Base-by-base conservation (phyloP, 2,888 invertebrate genomes). In the Yponomeuta cagnagella region DNA sequence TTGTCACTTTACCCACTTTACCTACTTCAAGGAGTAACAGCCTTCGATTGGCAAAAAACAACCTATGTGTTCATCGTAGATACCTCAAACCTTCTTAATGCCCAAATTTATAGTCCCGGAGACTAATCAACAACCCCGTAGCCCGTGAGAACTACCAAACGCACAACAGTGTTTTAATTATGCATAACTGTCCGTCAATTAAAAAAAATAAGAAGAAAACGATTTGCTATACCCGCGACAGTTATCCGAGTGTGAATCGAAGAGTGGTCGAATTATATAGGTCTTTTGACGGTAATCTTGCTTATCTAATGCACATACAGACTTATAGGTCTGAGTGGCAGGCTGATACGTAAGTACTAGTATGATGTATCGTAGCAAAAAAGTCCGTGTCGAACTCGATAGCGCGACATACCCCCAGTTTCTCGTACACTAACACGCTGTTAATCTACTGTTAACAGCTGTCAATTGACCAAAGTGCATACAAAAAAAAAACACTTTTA, bases 121-220 rank as follows among this genome's bases (percentile, higher is more conserved):
- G 37, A 63, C 4, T 33, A 10, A 58, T 69, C n/a, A 63, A 58
- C 33, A 37, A n/a, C 6, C 43, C 4, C 15, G 63, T 70, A 63
- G 33, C 69, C 43, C 90, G 90, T 90, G 90, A 89, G 90, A 90
- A 90, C 82, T 80, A 65, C 65, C 65, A 80, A 82, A 85, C 83
- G 84, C 82, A 84, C 79, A 76, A 76, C 74, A 85, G 80, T 85
- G 83, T 81, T 80, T 79, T 68, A 85, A 83, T 84, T 81, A 81
- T 81, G 79, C 74, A 79, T 88, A 90, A 89, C 89, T 88, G 88
- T 88, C 78, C 76, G 79, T 81, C 86, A 88, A 90, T 91, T 90
- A 90, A 86, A 83, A 75, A 81, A 85, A 81, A 84, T 85, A 58
- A 58, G 52, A 58, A 58, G 12, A 58, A 58, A 58, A 58, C 12